Evolutionary conservation across 2,888 invertebrate species (phyloP).

Genomic region (Drosophila nigritarsus): DNA sequence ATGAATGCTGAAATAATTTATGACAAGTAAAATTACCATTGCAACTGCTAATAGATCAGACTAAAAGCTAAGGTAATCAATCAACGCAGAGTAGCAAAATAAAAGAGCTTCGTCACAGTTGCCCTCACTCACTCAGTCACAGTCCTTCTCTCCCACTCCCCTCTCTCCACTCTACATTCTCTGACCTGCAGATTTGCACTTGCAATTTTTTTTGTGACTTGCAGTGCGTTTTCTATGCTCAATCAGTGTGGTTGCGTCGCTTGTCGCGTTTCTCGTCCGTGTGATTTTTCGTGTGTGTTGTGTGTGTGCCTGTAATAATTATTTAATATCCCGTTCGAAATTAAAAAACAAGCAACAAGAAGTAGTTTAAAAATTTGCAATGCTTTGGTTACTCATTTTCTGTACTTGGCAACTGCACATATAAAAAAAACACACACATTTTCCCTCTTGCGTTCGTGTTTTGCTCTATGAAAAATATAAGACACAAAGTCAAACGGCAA

Average conservation of each 20-base stretch:
- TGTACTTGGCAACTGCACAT: conserved; percentile 39
- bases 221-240: conserved; percentile 57
- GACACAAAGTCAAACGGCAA: conserved; percentile 43
- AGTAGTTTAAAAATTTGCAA: conserved; percentile 14
- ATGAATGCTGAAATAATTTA: conserved; percentile 3
- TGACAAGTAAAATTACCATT: not conserved
- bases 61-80: not conserved
- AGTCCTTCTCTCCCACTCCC: conserved; percentile 7
- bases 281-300: not conserved
- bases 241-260: conserved; percentile 35
- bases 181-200: conserved; percentile 28
- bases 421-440: conserved; percentile 12
- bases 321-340: not conserved
- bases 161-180: not conserved
- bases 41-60: not conserved
- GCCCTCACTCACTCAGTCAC: not conserved
- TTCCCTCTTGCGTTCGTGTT: conserved; percentile 20
- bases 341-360: not conserved
- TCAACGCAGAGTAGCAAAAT: not conserved
- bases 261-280: conserved; percentile 5
- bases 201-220: conserved; percentile 30
- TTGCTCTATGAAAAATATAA: conserved; percentile 13
- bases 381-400: conserved; percentile 28
- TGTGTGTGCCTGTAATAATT: not conserved
- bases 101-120: conserved; percentile 8